Evolutionary conservation across 2,888 invertebrate genomes (phyloP).

Genomic region (Drosophila villosipedis): DNA sequence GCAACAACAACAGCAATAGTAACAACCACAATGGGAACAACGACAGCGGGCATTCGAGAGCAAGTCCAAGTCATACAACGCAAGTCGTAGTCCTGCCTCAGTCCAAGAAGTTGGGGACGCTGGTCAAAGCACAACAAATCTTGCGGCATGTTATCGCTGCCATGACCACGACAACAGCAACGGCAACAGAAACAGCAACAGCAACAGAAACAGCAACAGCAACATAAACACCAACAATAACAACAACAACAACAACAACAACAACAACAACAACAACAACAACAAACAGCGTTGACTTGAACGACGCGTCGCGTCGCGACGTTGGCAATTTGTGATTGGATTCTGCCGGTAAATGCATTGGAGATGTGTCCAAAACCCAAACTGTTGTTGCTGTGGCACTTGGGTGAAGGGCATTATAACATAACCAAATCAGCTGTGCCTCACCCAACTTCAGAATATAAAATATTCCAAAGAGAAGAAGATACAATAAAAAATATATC

Average conservation of each 20-base stretch:
- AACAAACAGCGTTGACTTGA: conserved; percentile 43
- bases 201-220: conserved; percentile 26
- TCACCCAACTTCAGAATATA: not conserved
- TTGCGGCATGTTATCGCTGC: conserved; percentile 73
- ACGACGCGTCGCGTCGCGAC: conserved; percentile 57
- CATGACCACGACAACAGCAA: conserved; percentile 67
- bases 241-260: conserved; percentile 14
- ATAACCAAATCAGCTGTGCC: conserved; percentile 31
- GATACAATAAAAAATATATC: no score
- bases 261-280: conserved; percentile 30
- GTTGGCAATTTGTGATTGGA: conserved; percentile 77
- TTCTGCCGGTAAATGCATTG: conserved; percentile 57
- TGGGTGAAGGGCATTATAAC: conserved; percentile 52
- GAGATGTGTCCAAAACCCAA: conserved; percentile 36
- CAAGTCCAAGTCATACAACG: conserved; percentile 18
- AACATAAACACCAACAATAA: conserved; percentile 35
- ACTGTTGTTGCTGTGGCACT: conserved; percentile 24
- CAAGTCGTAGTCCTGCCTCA: conserved; percentile 24
- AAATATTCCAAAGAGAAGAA: not conserved
- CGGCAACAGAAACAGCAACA: conserved; percentile 25
- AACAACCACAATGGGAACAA: conserved; percentile 40
- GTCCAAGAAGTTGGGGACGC: conserved; percentile 31
- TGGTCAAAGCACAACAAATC: conserved; percentile 74
- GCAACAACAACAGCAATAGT: conserved; percentile 36
- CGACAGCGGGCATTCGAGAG: conserved; percentile 12